Conservation (phyloP, 2,888 invertebrate genomes). For the Drosophila mayaguana region DNA sequence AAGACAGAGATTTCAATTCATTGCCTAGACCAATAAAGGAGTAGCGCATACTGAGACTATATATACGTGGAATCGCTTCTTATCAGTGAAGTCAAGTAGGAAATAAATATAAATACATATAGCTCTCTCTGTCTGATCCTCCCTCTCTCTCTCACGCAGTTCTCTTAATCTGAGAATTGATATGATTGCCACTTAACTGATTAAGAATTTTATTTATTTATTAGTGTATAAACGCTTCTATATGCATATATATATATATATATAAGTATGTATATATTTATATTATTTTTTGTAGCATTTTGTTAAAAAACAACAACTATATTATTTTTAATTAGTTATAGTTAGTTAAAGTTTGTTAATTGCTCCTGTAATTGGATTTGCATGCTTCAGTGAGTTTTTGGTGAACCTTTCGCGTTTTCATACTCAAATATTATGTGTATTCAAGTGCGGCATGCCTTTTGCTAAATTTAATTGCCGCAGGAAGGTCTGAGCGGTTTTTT, state of each 20-base stretch:
- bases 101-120: conserved; percentile 19
- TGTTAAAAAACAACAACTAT: conserved; percentile 52
- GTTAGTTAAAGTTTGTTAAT: conserved; percentile 83
- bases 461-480: conserved; percentile 46
- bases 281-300: conserved; percentile 40
- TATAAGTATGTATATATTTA: conserved; percentile 3
- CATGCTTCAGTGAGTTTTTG: conserved; percentile 72
- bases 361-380: conserved; percentile 83
- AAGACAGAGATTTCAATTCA: conserved; percentile 39
- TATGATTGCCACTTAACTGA: conserved; percentile 37
- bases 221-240: conserved; percentile 1
- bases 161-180: conserved; percentile 29
- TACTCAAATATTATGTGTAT: conserved; percentile 49
- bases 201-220: conserved; percentile 29
- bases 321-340: conserved; percentile 83
- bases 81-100: conserved; percentile 44
- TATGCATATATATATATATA: not conserved
- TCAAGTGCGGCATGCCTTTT: conserved; percentile 40
- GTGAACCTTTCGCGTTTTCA: conserved; percentile 65
- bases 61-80: conserved; percentile 15
- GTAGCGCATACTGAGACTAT: not conserved
- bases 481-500: conserved; percentile 47
- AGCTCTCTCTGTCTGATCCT: no score
- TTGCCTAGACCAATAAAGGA: conserved; percentile 23
- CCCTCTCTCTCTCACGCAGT: not conserved